Base-by-base conservation (phyloP, 2,888 invertebrate species). In the Perithous albicinctus region DNA sequence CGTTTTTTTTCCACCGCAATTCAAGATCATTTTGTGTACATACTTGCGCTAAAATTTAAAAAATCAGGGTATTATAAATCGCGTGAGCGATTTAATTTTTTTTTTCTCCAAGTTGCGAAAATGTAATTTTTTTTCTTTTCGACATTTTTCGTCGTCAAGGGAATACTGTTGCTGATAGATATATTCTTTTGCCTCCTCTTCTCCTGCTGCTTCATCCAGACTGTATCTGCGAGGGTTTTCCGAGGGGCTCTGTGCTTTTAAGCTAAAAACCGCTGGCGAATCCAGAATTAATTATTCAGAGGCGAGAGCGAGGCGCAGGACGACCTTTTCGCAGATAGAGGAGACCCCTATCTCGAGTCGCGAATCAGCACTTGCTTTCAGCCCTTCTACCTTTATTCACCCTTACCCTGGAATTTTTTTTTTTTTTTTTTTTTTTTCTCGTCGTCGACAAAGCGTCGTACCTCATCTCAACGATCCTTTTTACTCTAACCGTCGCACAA, bases 241-340 rank as follows among this genome's bases (percentile, higher is more conserved):
- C 70, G 51, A 72, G 78, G 78, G 82, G 74, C n/a, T n/a, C 64
- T 70, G 56, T 78, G 82, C 82, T 82, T 75, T 82, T 78, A 82
- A 82, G 82, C 78, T 69, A 82, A 75, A 82, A 82, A 82, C 82
- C 78, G 70, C 78, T 48, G 48, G 84, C 77, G 81, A 83, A 85
- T 77, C 82, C 73, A 73, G 75, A 82, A 86, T 89, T 86, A 89
- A 89, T 89, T 88, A 89, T 89, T 87, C 86, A 88, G 73, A 79
- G 78, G 85, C 83, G 81, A 82, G 85, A 85, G 51, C 86, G 84
- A 51, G 61, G 73, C 54, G 38, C 61, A 82, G n/a, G 83, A 73
- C 83, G 84, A 84, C 81, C 86, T 86, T 87, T 86, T 89, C 78
- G n/a, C 56, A 83, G 75, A 82, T 74, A 38, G 69, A 74, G 72